Evolutionary conservation across 2,797 vertebrate species (phyloP), one percentile per base, ranked within the genome.

Genomic region (Presbytis comata): DNA sequence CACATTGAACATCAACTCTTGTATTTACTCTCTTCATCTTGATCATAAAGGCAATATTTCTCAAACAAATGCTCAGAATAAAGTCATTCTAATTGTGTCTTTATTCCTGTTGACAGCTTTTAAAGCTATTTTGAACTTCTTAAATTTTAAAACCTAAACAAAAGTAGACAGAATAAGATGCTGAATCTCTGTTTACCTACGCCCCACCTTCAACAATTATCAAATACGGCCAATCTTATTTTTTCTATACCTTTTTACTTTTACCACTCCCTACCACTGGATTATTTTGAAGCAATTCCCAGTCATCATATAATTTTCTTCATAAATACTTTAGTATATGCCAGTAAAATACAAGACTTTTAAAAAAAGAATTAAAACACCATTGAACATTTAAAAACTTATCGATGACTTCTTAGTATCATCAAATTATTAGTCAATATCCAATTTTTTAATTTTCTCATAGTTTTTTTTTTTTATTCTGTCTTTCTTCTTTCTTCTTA

Each of bases 241-340:
- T 92, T 57, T 75, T 89, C 44, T 80, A 0, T 75, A 12, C 44
- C 19, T 79, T 93, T 61, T 88, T 6, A 64, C 6, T 90, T 11
- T 91, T 92, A 1, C 26, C 1, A 9, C 6, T 83, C 12, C 12
- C 22, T 4, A 79, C 19, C 39, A 79, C 50, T 72, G 6, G 16
- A 57, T 79, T 82, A 78, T 95, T 97, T 87, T 91, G 36, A 97
- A 93, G 21, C 33, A 61, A 91, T 74, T 94, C 24, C 22, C n/a
- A 84, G 39, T 16, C 8, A 82, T 21, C 10, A 78, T 41, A 33
- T 74, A 28, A 48, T 84, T 83, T 79, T 95, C 67, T 61, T 24
- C 19, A 33, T 46, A 83, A 78, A 74, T 53, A 44, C 1, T 76
- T 90, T 26, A 84, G 74, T 55, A 57, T 33, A 79, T 67, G 30